Evolutionary conservation across 2,113 vertebrate genomes (phyloP).

Genomic region (Todiramphus chloris): DNA sequence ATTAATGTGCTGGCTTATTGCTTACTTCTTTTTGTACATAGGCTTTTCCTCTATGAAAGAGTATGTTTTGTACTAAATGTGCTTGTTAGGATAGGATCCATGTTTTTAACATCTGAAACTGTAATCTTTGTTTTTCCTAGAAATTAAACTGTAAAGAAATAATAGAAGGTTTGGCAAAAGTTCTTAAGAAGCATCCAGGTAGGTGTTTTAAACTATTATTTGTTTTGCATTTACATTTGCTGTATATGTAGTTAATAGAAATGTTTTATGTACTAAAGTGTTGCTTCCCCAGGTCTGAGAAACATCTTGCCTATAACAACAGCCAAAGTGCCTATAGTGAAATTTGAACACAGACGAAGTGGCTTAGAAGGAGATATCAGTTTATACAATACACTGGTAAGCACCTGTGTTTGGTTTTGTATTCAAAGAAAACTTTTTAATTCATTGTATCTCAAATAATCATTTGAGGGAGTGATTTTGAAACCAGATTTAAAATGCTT

Average conservation of each 20-base stretch:
- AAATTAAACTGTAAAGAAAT: conserved; percentile 98
- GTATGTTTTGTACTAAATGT: background rate
- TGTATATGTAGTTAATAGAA: conserved; percentile 14
- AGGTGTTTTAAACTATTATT: conserved; percentile 35
- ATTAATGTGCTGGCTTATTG: background rate
- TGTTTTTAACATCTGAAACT: background rate
- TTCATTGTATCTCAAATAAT: background rate
- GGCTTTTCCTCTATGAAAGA: background rate
- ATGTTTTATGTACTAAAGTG: conserved; percentile 64
- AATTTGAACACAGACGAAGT: conserved; percentile 95
- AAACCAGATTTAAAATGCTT: background rate
- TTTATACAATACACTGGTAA: conserved; percentile 97
- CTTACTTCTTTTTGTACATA: background rate
- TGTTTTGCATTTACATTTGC: background rate
- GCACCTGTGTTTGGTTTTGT: conserved; percentile 19
- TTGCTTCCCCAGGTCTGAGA: conserved; percentile 86
- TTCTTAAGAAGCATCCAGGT: conserved; percentile 97
- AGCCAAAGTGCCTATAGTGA: conserved; percentile 99
- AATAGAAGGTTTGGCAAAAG: conserved; percentile 96
- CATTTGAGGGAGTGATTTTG: background rate
- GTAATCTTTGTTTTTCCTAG: conserved; percentile 74
- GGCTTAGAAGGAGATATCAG: conserved; percentile 97
- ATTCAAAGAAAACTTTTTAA: background rate
- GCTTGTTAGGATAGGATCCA: background rate
- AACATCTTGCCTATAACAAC: conserved; percentile 99